Evolutionary conservation across 2,888 invertebrate genomes (phyloP).

Genomic region (Phania funesta): DNA sequence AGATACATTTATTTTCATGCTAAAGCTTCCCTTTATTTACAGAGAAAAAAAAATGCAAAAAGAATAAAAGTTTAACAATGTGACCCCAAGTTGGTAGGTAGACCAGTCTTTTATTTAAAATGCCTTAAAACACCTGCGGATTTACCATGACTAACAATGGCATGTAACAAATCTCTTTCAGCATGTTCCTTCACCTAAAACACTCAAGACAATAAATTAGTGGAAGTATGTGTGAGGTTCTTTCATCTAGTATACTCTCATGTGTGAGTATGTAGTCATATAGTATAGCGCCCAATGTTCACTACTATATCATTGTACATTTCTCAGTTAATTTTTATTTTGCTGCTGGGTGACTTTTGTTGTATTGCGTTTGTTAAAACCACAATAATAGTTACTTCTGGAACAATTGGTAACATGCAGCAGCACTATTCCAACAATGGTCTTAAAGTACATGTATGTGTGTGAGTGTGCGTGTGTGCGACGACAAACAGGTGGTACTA

Average conservation of each 20-base stretch:
- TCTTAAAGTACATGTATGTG: too few species aligned
- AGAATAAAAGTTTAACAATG: conserved; percentile 29
- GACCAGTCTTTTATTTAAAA: conserved; percentile 60
- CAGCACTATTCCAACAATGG: conserved; percentile 48
- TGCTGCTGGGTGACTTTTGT: conserved; percentile 73
- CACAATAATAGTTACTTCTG: conserved; percentile 72
- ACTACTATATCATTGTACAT: conserved; percentile 58
- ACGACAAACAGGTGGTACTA: conserved; percentile 55
- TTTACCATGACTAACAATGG: conserved; percentile 73
- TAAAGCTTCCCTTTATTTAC: conserved; percentile 29
- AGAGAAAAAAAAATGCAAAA: neutral
- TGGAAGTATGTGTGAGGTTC: conserved; percentile 25
- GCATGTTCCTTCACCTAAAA: conserved; percentile 57
- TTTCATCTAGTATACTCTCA: neutral
- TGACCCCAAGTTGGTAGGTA: conserved; percentile 55
- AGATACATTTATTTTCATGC: conserved; percentile 33
- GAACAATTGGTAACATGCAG: conserved; percentile 53
- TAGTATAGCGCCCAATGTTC: neutral
- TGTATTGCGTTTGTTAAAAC: conserved; percentile 69
- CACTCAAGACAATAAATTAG: conserved; percentile 60
- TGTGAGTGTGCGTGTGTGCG: conserved; percentile 1
- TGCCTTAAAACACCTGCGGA: conserved; percentile 76
- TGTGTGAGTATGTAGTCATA: neutral
- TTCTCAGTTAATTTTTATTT: conserved; percentile 31
- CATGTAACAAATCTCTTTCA: conserved; percentile 70